A percentile compares a stretch with the other conserved stretches of the same genome.
phyloP scores from a whole-genome alignment of 92 coral and sea anemone species.

The Palythoa grandiflora region DNA sequence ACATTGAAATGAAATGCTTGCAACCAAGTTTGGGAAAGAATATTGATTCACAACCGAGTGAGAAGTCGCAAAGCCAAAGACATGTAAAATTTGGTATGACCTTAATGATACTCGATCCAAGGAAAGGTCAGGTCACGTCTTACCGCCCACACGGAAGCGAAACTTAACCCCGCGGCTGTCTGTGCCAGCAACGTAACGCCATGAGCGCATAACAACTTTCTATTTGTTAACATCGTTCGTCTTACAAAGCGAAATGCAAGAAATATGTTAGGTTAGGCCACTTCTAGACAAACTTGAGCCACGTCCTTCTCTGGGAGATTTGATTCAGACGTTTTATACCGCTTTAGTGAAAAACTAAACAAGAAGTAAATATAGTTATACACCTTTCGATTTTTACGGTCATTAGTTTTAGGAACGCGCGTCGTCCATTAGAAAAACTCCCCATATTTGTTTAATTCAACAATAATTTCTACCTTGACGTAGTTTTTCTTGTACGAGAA shows the following conservation, averaged over 20 bases:
- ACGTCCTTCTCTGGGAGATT: neutral
- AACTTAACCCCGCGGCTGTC: neutral
- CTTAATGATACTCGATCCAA: no score
- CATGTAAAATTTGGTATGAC: no score
- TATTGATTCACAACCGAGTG: no score
- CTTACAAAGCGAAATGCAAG: neutral
- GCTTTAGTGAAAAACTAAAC: neutral
- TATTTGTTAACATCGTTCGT: neutral
- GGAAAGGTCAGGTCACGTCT: no score
- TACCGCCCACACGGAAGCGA: neutral
- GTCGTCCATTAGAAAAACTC: neutral
- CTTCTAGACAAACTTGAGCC: neutral
- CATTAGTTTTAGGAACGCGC: neutral
- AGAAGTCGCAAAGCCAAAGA: no score
- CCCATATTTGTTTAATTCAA: neutral
- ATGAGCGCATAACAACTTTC: neutral
- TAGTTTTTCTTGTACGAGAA: constrained; percentile 46
- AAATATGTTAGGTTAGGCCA: neutral
- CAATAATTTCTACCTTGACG: constrained; percentile 45
- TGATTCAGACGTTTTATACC: neutral
- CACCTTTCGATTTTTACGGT: neutral
- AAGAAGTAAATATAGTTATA: no score
- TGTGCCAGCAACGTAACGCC: neutral
- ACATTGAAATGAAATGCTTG: no score
- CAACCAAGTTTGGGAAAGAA: no score